phyloP scores from a whole-genome alignment of 2,113 vertebrate species.

The Tetraodon nigroviridis region DNA sequence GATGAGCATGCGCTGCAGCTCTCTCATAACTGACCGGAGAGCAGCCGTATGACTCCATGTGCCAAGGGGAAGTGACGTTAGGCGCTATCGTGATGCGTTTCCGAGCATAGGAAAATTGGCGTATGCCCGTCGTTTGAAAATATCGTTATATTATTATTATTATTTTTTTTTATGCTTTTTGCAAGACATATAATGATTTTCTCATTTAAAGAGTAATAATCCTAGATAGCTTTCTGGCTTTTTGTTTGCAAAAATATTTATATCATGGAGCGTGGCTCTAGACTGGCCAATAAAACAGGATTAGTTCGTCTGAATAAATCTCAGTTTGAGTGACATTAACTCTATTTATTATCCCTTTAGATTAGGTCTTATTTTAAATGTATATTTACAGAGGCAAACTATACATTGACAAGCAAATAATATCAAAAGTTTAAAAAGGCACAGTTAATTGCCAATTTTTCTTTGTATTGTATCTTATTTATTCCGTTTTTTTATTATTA shows the following conservation, averaged over 20 bases:
- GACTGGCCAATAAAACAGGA: too few relatives aligned
- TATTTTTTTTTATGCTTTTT: neutral
- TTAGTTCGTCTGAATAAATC: neutral
- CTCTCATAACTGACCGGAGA: conserved; percentile 29
- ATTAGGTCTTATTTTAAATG: conserved; percentile 18
- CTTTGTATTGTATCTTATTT: neutral
- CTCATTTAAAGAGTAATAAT: too few relatives aligned
- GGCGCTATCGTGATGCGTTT: conserved; percentile 5
- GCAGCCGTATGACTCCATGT: conserved; percentile 8
- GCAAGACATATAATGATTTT: too few relatives aligned
- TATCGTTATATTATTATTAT: neutral
- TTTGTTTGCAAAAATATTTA: too few relatives aligned
- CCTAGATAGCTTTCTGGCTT: too few relatives aligned
- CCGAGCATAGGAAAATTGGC: fast-evolving
- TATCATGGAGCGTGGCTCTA: too few relatives aligned
- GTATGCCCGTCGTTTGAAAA: neutral
- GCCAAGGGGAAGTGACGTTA: conserved; percentile 37
- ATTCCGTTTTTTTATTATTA: conserved; percentile 5
- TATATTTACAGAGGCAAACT: neutral
- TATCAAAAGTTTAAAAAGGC: neutral
- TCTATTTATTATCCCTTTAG: conserved; percentile 36
- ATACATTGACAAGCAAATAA: too few relatives aligned
- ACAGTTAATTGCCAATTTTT: neutral
- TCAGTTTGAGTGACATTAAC: conserved; percentile 17
- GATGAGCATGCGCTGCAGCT: fast-evolving